Conservation (phyloP, 2,888 invertebrate genomes). For the Serripes groenlandicus region DNA sequence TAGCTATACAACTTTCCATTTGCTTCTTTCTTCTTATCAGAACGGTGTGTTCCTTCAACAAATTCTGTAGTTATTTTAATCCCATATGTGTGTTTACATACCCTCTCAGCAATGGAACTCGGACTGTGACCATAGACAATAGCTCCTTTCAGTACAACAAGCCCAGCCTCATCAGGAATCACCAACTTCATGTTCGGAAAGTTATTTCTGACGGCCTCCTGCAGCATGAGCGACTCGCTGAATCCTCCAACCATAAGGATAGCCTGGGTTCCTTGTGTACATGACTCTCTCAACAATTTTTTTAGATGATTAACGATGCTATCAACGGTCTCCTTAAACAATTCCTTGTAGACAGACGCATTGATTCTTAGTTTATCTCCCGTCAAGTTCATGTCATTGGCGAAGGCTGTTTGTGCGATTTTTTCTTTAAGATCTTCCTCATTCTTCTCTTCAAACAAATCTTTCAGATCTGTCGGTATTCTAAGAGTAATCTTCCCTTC, state of each 20-base stretch:
- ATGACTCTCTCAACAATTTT: not conserved
- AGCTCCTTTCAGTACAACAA: constrained; percentile 8
- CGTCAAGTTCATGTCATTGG: not conserved
- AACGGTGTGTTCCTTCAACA: not conserved
- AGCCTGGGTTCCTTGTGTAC: not conserved
- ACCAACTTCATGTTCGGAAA: not conserved
- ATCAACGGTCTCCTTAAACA: not conserved
- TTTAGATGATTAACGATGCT: constrained; percentile 6
- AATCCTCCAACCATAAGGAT: constrained; percentile 13
- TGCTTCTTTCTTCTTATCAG: not conserved
- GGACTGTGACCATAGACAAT: constrained; percentile 5
- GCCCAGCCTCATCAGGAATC: not conserved
- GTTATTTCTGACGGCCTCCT: not conserved
- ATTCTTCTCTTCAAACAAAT: not conserved
- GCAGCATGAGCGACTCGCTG: constrained; percentile 1
- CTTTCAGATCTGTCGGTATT: not conserved
- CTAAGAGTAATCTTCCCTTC: not conserved
- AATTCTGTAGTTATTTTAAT: not conserved
- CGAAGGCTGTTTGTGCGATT: not conserved
- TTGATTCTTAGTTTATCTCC: not conserved
- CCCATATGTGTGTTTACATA: constrained; percentile 15
- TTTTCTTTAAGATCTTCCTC: not conserved
- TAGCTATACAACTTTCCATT: not conserved
- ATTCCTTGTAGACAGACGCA: not conserved
- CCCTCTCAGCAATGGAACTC: not conserved